Conservation (phyloP, 2,797 vertebrate genomes). For the Phoxinus dragarum region DNA sequence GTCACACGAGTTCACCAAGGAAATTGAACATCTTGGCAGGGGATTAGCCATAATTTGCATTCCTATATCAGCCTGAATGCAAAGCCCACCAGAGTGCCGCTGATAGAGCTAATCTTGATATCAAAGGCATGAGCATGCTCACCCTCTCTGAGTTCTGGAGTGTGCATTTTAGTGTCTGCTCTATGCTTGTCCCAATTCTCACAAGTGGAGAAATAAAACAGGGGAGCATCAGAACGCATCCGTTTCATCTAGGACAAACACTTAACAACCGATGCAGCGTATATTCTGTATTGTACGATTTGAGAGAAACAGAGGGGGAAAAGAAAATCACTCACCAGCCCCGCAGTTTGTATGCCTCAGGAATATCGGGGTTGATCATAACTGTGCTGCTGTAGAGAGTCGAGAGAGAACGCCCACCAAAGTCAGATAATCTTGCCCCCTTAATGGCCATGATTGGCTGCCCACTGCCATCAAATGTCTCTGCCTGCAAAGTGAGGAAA, state of each 20-base stretch:
- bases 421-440: constrained; percentile 93
- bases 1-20: background rate
- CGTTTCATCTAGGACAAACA: constrained; percentile 27
- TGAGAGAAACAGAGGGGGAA: background rate
- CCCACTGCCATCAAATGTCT: constrained; percentile 90
- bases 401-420: constrained; percentile 92
- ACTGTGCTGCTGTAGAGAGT: constrained; percentile 90
- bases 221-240: constrained; percentile 33
- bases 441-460: constrained; percentile 94
- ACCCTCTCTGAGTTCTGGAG: constrained; percentile 58
- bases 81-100: constrained; percentile 42
- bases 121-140: constrained; percentile 68
- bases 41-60: constrained; percentile 73
- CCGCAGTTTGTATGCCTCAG: constrained; percentile 93
- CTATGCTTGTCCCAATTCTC: constrained; percentile 54
- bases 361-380: constrained; percentile 94
- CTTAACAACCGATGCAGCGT: background rate
- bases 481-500: constrained; percentile 81
- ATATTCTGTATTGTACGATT: constrained; percentile 13
- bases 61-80: constrained; percentile 67
- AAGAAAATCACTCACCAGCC: constrained; percentile 88
- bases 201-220: constrained; percentile 39
- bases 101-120: constrained; percentile 72
- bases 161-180: constrained; percentile 60
- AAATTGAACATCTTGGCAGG: constrained; percentile 57